A percentile compares a stretch with the other conserved stretches of the same genome.
Evolutionary conservation across 2,888 invertebrate species (phyloP).

Genomic region (Himalopsyche tibetana): DNA sequence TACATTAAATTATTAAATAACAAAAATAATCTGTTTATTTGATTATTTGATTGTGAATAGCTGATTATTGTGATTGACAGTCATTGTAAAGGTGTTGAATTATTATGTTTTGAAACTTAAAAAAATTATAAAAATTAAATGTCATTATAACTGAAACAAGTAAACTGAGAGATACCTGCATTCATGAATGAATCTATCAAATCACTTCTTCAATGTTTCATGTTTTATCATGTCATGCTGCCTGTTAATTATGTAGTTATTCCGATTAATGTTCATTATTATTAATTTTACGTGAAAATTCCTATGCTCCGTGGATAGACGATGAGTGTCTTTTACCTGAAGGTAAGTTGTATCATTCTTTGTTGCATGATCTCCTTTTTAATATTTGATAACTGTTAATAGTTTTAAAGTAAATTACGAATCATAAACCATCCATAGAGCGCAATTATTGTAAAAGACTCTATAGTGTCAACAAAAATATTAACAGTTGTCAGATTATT

Average conservation of each 20-base stretch:
- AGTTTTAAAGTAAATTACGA: not conserved
- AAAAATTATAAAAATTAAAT: no score
- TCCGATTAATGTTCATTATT: slow-evolving; percentile 43
- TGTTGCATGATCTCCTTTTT: not conserved
- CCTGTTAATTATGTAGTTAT: slow-evolving; percentile 41
- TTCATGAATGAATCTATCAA: no score
- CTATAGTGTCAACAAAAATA: no score
- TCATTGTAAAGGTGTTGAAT: no score
- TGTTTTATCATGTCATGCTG: slow-evolving; percentile 20
- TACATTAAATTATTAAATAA: no score
- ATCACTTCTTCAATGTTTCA: not conserved
- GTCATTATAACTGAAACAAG: no score
- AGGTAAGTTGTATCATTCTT: slow-evolving; percentile 52
- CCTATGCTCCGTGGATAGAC: slow-evolving; percentile 55
- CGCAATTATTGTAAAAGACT: no score
- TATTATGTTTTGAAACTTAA: no score
- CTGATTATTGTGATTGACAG: no score
- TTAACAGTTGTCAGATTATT: not conserved
- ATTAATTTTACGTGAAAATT: slow-evolving; percentile 44
- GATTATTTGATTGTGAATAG: no score
- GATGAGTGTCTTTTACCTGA: slow-evolving; percentile 47
- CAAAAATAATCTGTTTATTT: no score
- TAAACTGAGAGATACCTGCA: no score
- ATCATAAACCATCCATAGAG: not conserved
- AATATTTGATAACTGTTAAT: not conserved